Evolutionary conservation across 2,113 vertebrate species (phyloP).

Genomic region (Pandion haliaetus): DNA sequence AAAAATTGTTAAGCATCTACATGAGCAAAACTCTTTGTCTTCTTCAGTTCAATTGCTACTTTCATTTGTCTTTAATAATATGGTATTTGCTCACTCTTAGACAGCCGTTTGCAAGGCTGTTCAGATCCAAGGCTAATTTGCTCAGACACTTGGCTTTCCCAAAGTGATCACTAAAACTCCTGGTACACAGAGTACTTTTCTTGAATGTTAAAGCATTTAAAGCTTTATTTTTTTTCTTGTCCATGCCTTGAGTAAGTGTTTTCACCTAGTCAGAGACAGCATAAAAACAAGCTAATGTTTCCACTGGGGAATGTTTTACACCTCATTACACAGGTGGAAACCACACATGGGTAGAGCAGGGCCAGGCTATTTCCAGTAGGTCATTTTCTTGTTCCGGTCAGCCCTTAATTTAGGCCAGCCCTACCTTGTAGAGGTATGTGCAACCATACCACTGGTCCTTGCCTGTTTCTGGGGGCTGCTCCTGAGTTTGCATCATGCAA

Average conservation of each 20-base stretch:
- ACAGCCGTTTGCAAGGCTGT: conserved; percentile 33
- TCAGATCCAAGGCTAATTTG: conserved; percentile 59
- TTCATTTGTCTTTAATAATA: conserved; percentile 63
- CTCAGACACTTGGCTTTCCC: conserved; percentile 51
- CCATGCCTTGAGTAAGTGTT: conserved; percentile 1
- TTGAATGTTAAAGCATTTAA: conserved; percentile 50
- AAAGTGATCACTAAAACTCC: conserved; percentile 32
- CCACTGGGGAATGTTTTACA: background rate
- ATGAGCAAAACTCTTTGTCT: conserved; percentile 52
- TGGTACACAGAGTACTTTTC: conserved; percentile 55
- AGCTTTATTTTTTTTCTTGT: background rate
- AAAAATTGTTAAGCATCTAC: conserved; percentile 23
- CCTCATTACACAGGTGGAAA: conserved; percentile 9
- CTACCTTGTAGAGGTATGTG: conserved; percentile 5
- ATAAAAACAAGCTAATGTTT: background rate
- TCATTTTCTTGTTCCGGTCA: background rate
- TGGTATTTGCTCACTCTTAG: conserved; percentile 51
- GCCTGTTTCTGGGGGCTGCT: conserved; percentile 15
- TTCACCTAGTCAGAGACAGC: background rate
- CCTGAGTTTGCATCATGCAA: background rate
- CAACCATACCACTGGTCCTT: background rate
- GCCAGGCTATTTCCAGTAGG: conserved; percentile 7
- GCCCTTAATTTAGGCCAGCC: conserved; percentile 9
- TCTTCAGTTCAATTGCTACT: conserved; percentile 41
- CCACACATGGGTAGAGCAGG: background rate